These are phyloP conservation scores for Riparia riparia DNA, from an alignment of 2,113 vertebrate genomes.

Conservation along the genomic window DNA sequence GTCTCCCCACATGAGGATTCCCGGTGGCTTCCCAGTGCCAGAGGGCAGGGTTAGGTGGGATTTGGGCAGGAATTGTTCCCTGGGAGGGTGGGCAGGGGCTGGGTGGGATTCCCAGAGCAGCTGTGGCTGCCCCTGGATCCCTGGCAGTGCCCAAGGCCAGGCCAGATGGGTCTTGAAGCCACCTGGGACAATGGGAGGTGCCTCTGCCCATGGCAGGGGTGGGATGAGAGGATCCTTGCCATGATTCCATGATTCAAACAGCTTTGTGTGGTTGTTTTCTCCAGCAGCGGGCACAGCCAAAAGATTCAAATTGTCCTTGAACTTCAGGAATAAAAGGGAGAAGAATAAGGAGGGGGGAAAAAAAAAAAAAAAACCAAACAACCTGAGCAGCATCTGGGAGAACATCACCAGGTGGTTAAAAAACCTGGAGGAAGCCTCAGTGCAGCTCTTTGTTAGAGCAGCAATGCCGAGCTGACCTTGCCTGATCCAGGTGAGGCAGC, in stretches of 20 bases:
- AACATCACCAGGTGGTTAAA: background rate
- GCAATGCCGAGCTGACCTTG: background rate
- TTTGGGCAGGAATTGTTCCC: background rate
- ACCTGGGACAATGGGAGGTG: background rate
- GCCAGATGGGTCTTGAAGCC: background rate
- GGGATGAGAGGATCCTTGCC: background rate
- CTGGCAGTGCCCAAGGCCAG: background rate
- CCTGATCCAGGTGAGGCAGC: background rate
- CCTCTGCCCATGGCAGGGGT: background rate
- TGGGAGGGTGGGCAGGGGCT: background rate
- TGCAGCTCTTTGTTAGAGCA: background rate
- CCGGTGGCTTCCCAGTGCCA: background rate
- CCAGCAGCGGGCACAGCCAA: background rate
- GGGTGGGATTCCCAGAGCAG: background rate
- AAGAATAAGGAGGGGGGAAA: background rate
- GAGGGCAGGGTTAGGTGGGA: background rate
- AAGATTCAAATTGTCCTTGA: background rate
- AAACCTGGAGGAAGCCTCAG: background rate
- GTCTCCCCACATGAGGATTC: background rate
- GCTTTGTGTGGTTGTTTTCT: background rate
- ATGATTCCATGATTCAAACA: background rate
- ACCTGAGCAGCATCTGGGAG: background rate
- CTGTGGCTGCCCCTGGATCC: background rate
- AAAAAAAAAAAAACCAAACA: fast-evolving
- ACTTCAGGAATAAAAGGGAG: background rate